Conservation (phyloP, 2,888 invertebrate species). For the Pseudoips prasinana region DNA sequence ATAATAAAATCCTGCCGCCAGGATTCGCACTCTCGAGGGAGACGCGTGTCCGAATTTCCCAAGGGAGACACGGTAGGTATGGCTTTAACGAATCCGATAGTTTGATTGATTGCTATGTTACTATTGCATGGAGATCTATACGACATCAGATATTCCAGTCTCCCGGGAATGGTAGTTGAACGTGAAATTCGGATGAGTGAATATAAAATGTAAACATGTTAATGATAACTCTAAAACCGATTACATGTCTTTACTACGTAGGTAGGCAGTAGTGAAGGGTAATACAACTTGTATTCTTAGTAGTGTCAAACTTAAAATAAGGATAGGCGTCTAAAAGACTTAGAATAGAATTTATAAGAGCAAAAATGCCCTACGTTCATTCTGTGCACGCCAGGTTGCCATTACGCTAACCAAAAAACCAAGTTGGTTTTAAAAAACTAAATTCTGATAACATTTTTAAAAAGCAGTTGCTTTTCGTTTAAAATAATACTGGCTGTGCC, state of each 20-base stretch:
- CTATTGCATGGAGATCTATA: constrained; percentile 13
- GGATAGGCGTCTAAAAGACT: no score
- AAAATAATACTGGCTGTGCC: no score
- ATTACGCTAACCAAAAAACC: no score
- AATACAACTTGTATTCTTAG: no score
- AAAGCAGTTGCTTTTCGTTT: no score
- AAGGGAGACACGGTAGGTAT: constrained; percentile 11
- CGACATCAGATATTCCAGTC: constrained; percentile 7
- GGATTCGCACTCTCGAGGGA: constrained; percentile 18
- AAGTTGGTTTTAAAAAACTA: no score
- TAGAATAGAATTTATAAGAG: no score
- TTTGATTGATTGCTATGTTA: constrained; percentile 23
- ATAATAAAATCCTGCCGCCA: constrained; percentile 12
- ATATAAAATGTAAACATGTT: neutral
- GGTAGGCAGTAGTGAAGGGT: no score
- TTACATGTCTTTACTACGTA: neutral
- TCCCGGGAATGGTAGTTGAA: neutral
- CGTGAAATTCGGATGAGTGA: neutral
- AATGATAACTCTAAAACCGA: neutral
- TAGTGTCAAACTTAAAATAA: neutral
- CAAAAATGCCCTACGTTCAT: no score
- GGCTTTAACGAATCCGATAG: constrained; percentile 22
- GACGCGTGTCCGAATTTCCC: constrained; percentile 7
- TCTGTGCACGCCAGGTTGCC: no score
- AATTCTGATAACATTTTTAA: no score